Evolutionary conservation across 2,113 vertebrate species (phyloP).

Genomic region (Notarius quadriscutis): DNA sequence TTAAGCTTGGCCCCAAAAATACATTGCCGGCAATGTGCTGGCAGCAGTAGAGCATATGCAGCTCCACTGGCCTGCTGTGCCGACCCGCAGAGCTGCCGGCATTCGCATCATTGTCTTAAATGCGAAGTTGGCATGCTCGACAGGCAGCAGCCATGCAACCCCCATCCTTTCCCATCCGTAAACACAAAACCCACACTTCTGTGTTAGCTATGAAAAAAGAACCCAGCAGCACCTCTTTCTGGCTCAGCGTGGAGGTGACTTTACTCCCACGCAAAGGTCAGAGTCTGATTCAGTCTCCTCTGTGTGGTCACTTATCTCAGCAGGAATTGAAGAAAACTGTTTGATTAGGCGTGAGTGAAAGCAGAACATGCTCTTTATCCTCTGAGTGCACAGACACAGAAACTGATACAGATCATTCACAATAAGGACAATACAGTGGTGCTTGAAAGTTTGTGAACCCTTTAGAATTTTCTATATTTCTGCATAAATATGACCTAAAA

Average conservation of each 20-base stretch:
- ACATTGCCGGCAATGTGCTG: conserved; percentile 59
- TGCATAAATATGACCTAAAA: no score
- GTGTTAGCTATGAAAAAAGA: conserved; percentile 39
- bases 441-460: no score
- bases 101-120: conserved; percentile 63
- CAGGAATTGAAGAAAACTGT: conserved; percentile 48
- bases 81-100: conserved; percentile 50
- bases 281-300: conserved; percentile 52
- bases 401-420: conserved; percentile 35
- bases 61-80: conserved; percentile 57
- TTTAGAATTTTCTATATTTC: no score
- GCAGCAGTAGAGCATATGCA: conserved; percentile 60
- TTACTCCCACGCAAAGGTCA: conserved; percentile 55
- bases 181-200: conserved; percentile 43
- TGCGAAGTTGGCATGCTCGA: conserved; percentile 51
- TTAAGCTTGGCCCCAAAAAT: conserved; percentile 61
- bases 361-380: conserved; percentile 38
- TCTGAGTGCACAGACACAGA: conserved; percentile 27
- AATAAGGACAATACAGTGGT: neutral
- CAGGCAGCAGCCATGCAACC: conserved; percentile 48
- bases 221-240: conserved; percentile 44
- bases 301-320: conserved; percentile 49
- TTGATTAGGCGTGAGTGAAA: conserved; percentile 46
- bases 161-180: conserved; percentile 28
- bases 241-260: conserved; percentile 44